Percentiles rank a stretch among this genome's conserved stretches.
Evolutionary conservation across 92 coral and sea anemone genomes (phyloP).

Genomic region (Umimayanthus chanpuru): DNA sequence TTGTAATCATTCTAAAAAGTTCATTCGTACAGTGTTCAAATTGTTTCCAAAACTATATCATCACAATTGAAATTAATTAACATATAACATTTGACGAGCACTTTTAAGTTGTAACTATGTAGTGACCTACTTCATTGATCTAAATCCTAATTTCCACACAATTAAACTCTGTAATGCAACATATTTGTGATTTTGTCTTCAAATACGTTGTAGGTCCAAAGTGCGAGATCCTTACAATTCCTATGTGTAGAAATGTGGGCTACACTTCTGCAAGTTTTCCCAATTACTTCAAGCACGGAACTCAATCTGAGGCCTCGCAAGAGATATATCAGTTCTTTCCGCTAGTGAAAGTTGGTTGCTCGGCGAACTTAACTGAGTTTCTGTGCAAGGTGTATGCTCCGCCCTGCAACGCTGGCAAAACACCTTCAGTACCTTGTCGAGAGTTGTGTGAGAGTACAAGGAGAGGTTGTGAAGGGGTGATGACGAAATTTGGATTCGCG

Average conservation of each 20-base stretch:
- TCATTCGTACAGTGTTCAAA: too few species aligned
- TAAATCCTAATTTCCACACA: too few species aligned
- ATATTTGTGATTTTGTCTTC: too few species aligned
- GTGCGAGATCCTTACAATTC: neutral
- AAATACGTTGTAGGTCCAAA: neutral
- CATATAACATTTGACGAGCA: too few species aligned
- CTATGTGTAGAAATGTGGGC: neutral
- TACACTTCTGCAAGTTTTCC: slow-evolving; percentile 13
- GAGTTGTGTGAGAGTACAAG: slow-evolving; percentile 26
- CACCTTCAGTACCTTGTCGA: slow-evolving; percentile 17
- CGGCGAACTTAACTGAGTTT: neutral
- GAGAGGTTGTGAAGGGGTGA: neutral
- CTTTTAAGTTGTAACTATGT: too few species aligned
- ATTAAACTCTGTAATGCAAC: too few species aligned
- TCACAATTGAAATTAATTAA: too few species aligned
- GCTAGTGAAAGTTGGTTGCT: neutral
- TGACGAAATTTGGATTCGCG: neutral
- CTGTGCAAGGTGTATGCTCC: slow-evolving; percentile 36
- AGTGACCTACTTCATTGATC: too few species aligned
- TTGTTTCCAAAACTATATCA: too few species aligned
- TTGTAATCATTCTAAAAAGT: too few species aligned
- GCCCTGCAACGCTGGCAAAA: slow-evolving; percentile 7
- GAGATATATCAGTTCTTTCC: slow-evolving; percentile 10
- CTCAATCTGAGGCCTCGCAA: neutral
- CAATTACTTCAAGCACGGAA: neutral